Base-by-base conservation (phyloP, 2,888 invertebrate species). In the Cordilura impudica region DNA sequence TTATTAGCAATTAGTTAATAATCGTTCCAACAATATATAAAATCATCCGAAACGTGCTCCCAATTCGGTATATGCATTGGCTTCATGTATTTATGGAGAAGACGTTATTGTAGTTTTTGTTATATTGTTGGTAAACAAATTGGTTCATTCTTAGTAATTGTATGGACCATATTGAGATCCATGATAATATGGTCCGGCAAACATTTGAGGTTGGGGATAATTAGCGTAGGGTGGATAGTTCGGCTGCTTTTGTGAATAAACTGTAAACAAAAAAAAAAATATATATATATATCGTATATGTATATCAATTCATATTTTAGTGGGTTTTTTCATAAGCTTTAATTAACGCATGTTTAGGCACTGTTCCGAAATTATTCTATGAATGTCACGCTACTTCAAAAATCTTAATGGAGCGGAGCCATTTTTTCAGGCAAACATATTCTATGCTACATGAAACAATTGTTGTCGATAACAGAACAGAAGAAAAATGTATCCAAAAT, bases 171-270 rank as follows among this genome's bases (percentile, higher is more conserved):
- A 97, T 88, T 97, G 97, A 63, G 97, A 96, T 86, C 96, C 96
- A 90, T 96, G 96, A 90, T 97, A 97, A 87, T 95, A 95, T 31
- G 96, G 96, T 45, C 95, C 95, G 74, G 96, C 95, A 91, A 97
- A 97, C 66, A 96, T 94, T 66, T 93, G 94, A 0, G 95, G 94
- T 51, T 93, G 92, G 71, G 96, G 95, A 90, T 97, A 96, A 75
- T 96, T 95, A 66, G 96, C 95, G 89, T 97, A 97, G 14, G 96
- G 96, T 65, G 89, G 89, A 81, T 89, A 89, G 88, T 96, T 96
- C 84, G 96, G 96, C 89, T 97, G 96, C 91, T 97, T 97, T 90
- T 97, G 97, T 63, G 97, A 97, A 91, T 97, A 97, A 86, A 97
- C 97, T 96, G 93, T 53, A 91, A 91, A 86, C 84, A 53, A 16